Conservation (phyloP, 2,888 invertebrate genomes). For the Drosophila vallismaia region DNA sequence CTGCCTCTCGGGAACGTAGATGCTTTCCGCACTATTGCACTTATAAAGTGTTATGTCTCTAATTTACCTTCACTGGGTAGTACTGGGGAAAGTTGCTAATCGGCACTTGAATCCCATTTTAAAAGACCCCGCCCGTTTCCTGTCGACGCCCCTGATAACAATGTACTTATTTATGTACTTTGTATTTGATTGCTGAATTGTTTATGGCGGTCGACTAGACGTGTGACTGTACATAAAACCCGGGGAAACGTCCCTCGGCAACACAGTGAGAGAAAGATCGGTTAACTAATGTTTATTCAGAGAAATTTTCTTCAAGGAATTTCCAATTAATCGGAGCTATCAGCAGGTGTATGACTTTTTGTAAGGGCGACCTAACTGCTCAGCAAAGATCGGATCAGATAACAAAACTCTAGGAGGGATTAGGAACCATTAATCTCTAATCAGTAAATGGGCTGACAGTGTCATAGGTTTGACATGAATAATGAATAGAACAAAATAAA, state of each 20-base stretch:
- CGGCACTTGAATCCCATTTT: constrained; percentile 35
- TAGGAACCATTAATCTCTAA: neutral
- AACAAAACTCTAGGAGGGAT: constrained; percentile 1
- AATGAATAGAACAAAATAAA: constrained; percentile 1
- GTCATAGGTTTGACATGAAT: constrained; percentile 5
- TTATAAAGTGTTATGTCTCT: constrained; percentile 1
- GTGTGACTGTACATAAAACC: constrained; percentile 3
- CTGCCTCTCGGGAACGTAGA: constrained; percentile 14
- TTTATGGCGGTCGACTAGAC: constrained; percentile 18
- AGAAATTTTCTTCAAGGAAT: neutral
- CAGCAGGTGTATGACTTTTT: constrained; percentile 19
- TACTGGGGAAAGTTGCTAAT: constrained; percentile 18
- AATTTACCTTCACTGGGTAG: constrained; percentile 12
- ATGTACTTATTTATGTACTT: constrained; percentile 3
- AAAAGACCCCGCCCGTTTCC: constrained; percentile 28
- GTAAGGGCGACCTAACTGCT: constrained; percentile 31
- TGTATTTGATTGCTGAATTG: constrained; percentile 9
- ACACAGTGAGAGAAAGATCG: constrained; percentile 18
- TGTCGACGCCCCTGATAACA: constrained; percentile 23
- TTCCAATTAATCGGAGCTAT: neutral
- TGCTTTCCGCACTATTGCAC: neutral
- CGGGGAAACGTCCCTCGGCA: constrained; percentile 3
- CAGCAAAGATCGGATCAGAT: constrained; percentile 4
- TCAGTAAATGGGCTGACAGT: constrained; percentile 9
- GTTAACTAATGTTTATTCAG: neutral